These are phyloP conservation scores for Loxodonta africana DNA, from an alignment of 2,113 vertebrate genomes.

Conservation along the genomic window DNA sequence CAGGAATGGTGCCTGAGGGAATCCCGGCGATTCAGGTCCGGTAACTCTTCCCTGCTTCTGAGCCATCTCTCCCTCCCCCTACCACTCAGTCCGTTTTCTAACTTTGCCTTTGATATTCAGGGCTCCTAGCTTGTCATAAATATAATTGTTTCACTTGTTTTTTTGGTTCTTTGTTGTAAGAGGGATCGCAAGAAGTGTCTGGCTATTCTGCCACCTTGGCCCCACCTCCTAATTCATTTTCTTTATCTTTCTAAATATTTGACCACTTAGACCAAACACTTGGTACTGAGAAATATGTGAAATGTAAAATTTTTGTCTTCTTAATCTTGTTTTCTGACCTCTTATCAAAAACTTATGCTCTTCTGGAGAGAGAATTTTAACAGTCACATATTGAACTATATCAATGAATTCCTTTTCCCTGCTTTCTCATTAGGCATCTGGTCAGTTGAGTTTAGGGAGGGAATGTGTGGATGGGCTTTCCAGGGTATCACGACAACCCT, in stretches of 20 bases:
- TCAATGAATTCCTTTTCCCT: background rate
- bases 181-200: too few species aligned
- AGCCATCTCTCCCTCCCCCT: too few species aligned
- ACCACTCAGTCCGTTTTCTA: too few species aligned
- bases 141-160: too few species aligned
- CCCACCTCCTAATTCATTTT: background rate
- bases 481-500: conserved; percentile 44
- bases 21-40: too few species aligned
- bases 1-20: too few species aligned
- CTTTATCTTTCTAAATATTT: conserved; percentile 1
- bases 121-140: too few species aligned
- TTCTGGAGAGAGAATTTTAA: background rate
- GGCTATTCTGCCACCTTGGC: too few species aligned
- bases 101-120: too few species aligned
- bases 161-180: too few species aligned
- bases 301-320: conserved; percentile 35
- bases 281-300: conserved; percentile 22
- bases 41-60: too few species aligned
- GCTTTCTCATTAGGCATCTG: conserved; percentile 51
- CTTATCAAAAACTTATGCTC: background rate
- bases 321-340: background rate
- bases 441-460: background rate
- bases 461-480: background rate
- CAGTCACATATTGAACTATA: background rate
- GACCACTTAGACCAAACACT: background rate